Evolutionary conservation across 2,888 invertebrate genomes (phyloP).

Genomic region (Athrips mouffetella): DNA sequence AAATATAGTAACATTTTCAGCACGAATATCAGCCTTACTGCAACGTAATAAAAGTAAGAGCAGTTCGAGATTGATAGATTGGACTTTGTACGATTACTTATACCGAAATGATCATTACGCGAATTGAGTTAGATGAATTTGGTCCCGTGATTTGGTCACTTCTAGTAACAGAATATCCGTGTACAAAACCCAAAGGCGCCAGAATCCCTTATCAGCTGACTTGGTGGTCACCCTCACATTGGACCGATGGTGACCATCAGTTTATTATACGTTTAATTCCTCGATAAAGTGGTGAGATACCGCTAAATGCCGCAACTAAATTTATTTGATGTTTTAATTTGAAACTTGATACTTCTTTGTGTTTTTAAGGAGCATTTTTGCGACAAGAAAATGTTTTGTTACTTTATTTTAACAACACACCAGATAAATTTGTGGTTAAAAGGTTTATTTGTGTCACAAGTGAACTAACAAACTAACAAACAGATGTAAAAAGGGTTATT

Average conservation of each 20-base stretch:
- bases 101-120: too few species aligned
- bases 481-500: too few species aligned
- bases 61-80: too few species aligned
- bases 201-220: constrained; percentile 32
- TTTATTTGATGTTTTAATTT: constrained; percentile 17
- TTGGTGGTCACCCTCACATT: constrained; percentile 25
- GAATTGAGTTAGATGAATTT: too few species aligned
- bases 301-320: constrained; percentile 16
- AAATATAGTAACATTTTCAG: too few species aligned
- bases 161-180: constrained; percentile 25
- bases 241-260: constrained; percentile 11
- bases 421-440: too few species aligned
- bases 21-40: too few species aligned
- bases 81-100: too few species aligned
- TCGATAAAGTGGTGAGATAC: constrained; percentile 31
- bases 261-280: constrained; percentile 31
- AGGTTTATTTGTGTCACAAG: too few species aligned
- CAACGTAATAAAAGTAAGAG: too few species aligned
- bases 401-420: neutral
- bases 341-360: constrained; percentile 7
- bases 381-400: neutral
- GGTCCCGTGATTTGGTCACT: too few species aligned
- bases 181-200: constrained; percentile 38
- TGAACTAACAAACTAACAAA: too few species aligned
- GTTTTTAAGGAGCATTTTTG: constrained; percentile 4